Percentiles rank a stretch among this genome's conserved stretches.
Conservation (phyloP, 2,113 vertebrate genomes). For the Amphiprion ocellaris region DNA sequence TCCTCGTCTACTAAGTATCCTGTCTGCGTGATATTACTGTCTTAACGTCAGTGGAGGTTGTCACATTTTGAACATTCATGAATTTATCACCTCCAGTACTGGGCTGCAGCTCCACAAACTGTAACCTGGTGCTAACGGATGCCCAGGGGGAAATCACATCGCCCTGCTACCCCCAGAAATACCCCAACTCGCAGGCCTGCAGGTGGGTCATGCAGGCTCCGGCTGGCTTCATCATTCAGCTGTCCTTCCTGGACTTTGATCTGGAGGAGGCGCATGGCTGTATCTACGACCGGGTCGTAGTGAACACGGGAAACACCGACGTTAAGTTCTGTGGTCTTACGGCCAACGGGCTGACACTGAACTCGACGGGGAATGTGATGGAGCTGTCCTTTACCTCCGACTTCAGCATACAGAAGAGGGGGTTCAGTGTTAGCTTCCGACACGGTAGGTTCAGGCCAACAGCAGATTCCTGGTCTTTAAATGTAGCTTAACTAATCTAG, state of each 20-base stretch:
- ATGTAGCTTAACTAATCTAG: neutral
- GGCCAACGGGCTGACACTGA: constrained; percentile 92
- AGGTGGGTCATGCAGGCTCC: constrained; percentile 93
- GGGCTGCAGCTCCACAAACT: constrained; percentile 86
- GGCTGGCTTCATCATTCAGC: constrained; percentile 92
- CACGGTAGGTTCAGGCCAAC: constrained; percentile 71
- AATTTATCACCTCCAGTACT: constrained; percentile 78
- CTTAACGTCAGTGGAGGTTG: constrained; percentile 8
- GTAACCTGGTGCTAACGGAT: constrained; percentile 85
- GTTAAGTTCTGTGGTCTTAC: constrained; percentile 93
- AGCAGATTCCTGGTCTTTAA: neutral
- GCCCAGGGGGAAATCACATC: constrained; percentile 90
- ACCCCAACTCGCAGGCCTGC: constrained; percentile 90
- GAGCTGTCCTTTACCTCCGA: constrained; percentile 92
- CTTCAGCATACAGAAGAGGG: constrained; percentile 97
- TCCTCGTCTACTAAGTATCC: constrained; percentile 16
- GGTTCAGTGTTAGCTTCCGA: constrained; percentile 86
- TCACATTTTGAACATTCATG: constrained; percentile 26
- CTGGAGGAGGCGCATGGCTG: constrained; percentile 94
- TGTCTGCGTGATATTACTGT: constrained; percentile 20
- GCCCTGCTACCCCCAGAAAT: constrained; percentile 93
- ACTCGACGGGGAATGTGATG: constrained; percentile 94
- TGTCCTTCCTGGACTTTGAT: constrained; percentile 95
- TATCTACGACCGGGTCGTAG: constrained; percentile 91
- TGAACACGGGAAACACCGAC: constrained; percentile 88